Evolutionary conservation across 2,797 vertebrate species (phyloP).

Genomic region (Peromyscus aztecus): DNA sequence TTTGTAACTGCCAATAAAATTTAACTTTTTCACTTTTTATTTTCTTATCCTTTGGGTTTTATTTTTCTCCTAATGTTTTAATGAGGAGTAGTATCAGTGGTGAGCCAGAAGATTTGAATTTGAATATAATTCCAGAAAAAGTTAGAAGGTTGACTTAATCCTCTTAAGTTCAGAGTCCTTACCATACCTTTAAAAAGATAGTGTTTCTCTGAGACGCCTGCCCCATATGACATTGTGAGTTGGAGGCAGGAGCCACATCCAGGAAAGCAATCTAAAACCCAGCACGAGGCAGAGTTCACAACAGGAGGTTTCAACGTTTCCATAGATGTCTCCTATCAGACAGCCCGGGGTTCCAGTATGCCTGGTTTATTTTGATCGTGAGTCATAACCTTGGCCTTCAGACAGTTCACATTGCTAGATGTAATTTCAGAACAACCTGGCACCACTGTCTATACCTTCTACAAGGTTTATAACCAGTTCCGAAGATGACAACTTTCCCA

Average conservation of each 20-base stretch:
- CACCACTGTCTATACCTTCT: background rate
- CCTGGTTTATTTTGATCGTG: conserved; percentile 51
- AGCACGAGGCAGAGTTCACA: background rate
- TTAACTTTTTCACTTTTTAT: conserved; percentile 17
- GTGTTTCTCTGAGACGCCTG: background rate
- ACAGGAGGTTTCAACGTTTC: background rate
- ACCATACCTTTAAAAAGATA: background rate
- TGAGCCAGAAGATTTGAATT: background rate
- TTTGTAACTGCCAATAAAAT: background rate
- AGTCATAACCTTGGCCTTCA: conserved; percentile 6
- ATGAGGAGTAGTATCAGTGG: background rate
- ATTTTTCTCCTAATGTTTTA: conserved; percentile 4
- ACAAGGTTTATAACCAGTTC: background rate
- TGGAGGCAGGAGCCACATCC: background rate
- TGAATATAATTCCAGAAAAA: background rate
- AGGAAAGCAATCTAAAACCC: background rate
- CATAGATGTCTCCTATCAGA: background rate
- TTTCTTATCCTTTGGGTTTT: background rate
- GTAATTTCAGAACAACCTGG: conserved; percentile 56
- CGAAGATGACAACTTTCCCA: conserved; percentile 35
- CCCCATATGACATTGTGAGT: background rate
- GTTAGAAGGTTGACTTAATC: background rate
- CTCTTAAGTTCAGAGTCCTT: background rate
- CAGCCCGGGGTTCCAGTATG: background rate
- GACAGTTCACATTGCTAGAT: conserved; percentile 61